Base-by-base conservation (phyloP, 2,113 vertebrate species). In the Nycticorax nycticorax region DNA sequence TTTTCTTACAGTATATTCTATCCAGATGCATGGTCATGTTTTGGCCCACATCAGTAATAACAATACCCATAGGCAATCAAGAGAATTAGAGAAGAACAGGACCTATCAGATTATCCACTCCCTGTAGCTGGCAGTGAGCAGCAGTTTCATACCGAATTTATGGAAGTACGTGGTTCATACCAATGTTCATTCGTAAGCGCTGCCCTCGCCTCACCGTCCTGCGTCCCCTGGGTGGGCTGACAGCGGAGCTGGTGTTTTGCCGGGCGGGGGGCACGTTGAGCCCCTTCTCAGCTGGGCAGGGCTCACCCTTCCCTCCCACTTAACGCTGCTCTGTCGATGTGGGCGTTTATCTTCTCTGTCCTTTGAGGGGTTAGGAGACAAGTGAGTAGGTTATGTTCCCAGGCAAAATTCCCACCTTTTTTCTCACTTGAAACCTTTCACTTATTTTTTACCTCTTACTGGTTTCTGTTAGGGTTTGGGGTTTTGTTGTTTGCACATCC, bases 251-350 rank as follows among this genome's bases (percentile, higher is more conserved):
- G 17, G 21, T 8, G 4, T 60, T 67, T 7, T 47, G 28, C 56
- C 28, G 74, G 87, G 10, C 1, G 1, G 53, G 24, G 69, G 43
- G 37, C 1, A 3, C 0, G 0, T 3, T 0, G 3, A 35, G 52
- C 30, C 55, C 53, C 27, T 24, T 20, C 52, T 52, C 5, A 10
- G 33, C 67, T 80, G 71, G 74, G 43, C 63, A 87, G 56, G 62
- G 73, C 53, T 93, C 53, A 37, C 68, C 62, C 32, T 62, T 21
- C 50, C 81, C 28, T 74, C 53, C 3, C 2, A 10, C 27, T 86
- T 24, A 13, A 24, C 1, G 6, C 85, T 43, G 15, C 20, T 86
- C 33, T 57, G 48, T 52, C 41, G 8, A 33, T 76, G 41, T 59
- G 71, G 55, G 28, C 73, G 62, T 92, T 85, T 45, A 12, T 62